Conservation (phyloP, 1,140 invertebrate species). For the Nebria ingens region DNA sequence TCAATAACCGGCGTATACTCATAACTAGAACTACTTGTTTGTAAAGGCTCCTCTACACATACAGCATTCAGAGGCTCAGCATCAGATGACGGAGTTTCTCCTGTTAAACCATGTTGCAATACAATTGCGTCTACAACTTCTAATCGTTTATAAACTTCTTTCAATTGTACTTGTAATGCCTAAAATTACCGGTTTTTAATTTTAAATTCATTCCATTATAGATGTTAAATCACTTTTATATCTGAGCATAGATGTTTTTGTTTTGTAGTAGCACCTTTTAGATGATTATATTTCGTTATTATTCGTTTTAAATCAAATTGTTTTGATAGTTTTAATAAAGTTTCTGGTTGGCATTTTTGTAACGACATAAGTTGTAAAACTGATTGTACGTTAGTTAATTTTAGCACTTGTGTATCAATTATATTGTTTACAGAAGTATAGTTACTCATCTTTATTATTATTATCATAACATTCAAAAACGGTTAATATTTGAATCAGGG, state of each 20-base stretch:
- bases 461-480: too few relatives aligned
- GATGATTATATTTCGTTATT: background rate
- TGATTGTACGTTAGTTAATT: background rate
- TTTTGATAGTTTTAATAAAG: background rate
- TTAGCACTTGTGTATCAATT: background rate
- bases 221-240: background rate
- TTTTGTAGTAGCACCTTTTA: background rate
- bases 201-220: too few relatives aligned
- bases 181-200: background rate
- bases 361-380: background rate
- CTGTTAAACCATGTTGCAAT: background rate
- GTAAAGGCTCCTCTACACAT: background rate
- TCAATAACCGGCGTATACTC: background rate
- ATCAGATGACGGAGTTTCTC: too few relatives aligned
- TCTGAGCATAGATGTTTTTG: background rate
- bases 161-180: background rate
- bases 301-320: background rate
- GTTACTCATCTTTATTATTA: slow-evolving; percentile 1
- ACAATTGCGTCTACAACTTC: background rate
- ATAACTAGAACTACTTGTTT: background rate
- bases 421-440: background rate
- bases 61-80: too few relatives aligned
- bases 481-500: too few relatives aligned
- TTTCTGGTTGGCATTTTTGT: background rate
- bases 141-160: background rate